These are phyloP conservation scores for Drosophila anceps DNA, from an alignment of 2,888 invertebrate genomes.

Conservation along the genomic window DNA sequence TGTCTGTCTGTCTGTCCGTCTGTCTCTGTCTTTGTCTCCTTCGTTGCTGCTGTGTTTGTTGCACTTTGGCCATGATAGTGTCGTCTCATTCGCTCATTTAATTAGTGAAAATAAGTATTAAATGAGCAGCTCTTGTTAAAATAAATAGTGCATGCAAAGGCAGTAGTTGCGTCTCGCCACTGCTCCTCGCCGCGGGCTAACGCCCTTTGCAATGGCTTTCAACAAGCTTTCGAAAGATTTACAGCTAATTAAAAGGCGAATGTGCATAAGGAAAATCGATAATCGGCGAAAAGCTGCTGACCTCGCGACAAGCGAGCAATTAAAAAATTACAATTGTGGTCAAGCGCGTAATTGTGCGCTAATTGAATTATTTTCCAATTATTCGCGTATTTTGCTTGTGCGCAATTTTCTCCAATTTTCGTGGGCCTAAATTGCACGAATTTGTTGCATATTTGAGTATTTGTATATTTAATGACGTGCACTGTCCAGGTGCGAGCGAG, in stretches of 20 bases:
- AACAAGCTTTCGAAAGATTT: slow-evolving; percentile 56
- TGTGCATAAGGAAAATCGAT: slow-evolving; percentile 49
- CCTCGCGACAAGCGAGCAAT: slow-evolving; percentile 67
- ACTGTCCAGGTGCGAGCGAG: slow-evolving; percentile 53
- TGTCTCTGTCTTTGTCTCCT: neutral
- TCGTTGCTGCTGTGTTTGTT: neutral
- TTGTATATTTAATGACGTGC: slow-evolving; percentile 71
- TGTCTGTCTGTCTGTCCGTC: neutral
- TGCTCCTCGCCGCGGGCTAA: neutral
- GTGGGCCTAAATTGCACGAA: slow-evolving; percentile 32
- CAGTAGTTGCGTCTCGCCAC: slow-evolving; percentile 24
- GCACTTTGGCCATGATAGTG: neutral
- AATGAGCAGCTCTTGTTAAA: slow-evolving; percentile 80
- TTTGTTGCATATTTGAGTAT: slow-evolving; percentile 56
- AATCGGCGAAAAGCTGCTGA: slow-evolving; percentile 58
- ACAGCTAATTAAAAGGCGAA: slow-evolving; percentile 75
- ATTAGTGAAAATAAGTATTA: slow-evolving; percentile 82
- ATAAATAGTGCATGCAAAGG: slow-evolving; percentile 79
- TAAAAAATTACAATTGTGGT: slow-evolving; percentile 80
- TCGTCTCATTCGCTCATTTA: slow-evolving; percentile 64
- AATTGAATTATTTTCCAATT: slow-evolving; percentile 82
- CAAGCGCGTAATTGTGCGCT: slow-evolving; percentile 80
- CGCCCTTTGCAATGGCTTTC: slow-evolving; percentile 36
- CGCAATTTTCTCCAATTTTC: slow-evolving; percentile 29
- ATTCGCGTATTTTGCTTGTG: slow-evolving; percentile 44